Base-by-base conservation (phyloP, 2,113 vertebrate genomes). In the Rhabdomys dilectus region DNA sequence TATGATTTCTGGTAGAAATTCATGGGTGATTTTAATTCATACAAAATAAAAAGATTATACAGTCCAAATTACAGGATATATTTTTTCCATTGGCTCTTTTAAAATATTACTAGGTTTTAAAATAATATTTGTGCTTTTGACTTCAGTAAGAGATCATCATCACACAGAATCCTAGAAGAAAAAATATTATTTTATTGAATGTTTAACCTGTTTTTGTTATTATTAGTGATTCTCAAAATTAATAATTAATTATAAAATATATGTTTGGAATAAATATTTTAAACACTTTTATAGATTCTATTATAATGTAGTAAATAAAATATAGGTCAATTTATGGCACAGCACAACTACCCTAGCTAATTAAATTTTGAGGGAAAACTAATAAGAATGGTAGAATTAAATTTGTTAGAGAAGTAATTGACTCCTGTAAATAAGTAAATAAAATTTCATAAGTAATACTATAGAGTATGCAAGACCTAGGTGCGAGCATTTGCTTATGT, bases 71-170 rank as follows among this genome's bases (percentile, higher is more conserved):
- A 70, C 2, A 11, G 84, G 19, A 89, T 5, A 97, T 94, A 89
- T 91, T 73, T 36, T 62, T 39, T 96, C 75, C n/a, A n/a, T 77
- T 24, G 97, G 81, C 91, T 72, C 26, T 53, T 48, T 64, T 66
- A 78, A 90, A 68, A 72, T 92, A 70, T 9, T 72, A 89, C 88
- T 66, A 96, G 29, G 78, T 93, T 96, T 96, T 42, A 96, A 58
- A 77, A 91, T 64, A 75, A 77, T 45, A 70, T 36, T n/a, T 70
- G 34, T n/a, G 36, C 5, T n/a, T 72, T 72, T n/a, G 36, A 72
- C 68, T 73, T 73, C 36, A 21, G 19, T 73, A 12, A 7, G 6
- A 12, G 3, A 89, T 12, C 0, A 68, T 51, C 53, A 91, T n/a
- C n/a, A n/a, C 22, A 70, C 22, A 91, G 21, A 93, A 88, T 73